Percentiles rank a stretch among this genome's conserved stretches.
phyloP scores from a whole-genome alignment of 2,888 invertebrate genomes.

The Chrysomela aeneicollis region DNA sequence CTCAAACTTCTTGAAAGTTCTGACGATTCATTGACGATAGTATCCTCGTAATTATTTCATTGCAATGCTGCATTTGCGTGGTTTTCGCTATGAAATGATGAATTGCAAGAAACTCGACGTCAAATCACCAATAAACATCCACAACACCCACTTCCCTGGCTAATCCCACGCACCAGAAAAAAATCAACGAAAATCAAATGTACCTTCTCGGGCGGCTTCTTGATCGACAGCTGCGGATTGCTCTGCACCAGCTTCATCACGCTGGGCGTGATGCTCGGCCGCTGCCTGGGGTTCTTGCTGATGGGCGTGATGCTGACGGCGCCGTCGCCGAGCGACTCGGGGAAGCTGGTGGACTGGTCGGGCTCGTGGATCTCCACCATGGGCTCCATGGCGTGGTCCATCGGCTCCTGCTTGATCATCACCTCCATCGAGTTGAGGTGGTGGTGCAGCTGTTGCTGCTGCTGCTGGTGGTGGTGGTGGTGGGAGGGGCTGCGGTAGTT shows the following conservation, averaged over 20 bases:
- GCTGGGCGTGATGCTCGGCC: constrained; percentile 53
- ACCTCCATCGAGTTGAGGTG: constrained; percentile 24
- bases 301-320: constrained; percentile 60
- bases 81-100: too few relatives aligned
- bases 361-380: constrained; percentile 59
- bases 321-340: constrained; percentile 44
- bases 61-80: too few relatives aligned
- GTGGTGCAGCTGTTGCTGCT: constrained; percentile 9
- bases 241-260: constrained; percentile 59
- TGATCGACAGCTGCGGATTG: constrained; percentile 59
- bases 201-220: constrained; percentile 43
- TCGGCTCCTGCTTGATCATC: constrained; percentile 55
- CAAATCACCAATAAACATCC: too few relatives aligned
- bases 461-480: constrained; percentile 13
- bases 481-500: constrained; percentile 31
- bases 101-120: too few relatives aligned
- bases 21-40: too few relatives aligned
- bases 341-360: constrained; percentile 30
- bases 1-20: too few relatives aligned
- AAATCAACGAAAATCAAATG: too few relatives aligned
- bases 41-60: too few relatives aligned
- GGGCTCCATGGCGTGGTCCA: constrained; percentile 52
- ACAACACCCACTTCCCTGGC: too few relatives aligned
- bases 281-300: constrained; percentile 53
- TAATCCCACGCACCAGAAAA: too few relatives aligned